A percentile compares a stretch with the other conserved stretches of the same genome.
phyloP scores from a whole-genome alignment of 92 coral and sea anemone genomes.

The Palythoa grandiflora region DNA sequence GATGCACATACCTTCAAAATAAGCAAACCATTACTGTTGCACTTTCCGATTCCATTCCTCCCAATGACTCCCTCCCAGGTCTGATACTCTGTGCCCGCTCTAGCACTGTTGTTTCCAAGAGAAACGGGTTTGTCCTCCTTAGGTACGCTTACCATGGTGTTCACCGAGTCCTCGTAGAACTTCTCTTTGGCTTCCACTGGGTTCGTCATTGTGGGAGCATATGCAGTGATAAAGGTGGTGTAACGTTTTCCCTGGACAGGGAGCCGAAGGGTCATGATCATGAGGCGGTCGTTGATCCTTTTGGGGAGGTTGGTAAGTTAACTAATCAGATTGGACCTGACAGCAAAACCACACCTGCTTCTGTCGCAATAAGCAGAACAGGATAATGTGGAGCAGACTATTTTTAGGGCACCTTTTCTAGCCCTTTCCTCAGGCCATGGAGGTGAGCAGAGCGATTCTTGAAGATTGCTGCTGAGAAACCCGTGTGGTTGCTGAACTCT shows the following conservation, averaged over 20 bases:
- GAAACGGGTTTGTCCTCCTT: slow-evolving; percentile 44
- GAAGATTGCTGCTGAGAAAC: too few species aligned
- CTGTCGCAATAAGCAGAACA: too few species aligned
- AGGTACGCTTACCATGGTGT: slow-evolving; percentile 30
- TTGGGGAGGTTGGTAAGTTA: slow-evolving; percentile 43
- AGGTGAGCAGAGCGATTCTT: too few species aligned
- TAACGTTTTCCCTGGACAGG: slow-evolving; percentile 19
- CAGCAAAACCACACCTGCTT: slow-evolving; percentile 64
- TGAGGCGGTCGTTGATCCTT: slow-evolving; percentile 53
- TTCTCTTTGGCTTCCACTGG: slow-evolving; percentile 56
- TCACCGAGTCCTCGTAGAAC: slow-evolving; percentile 55
- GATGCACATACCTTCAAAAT: slow-evolving; percentile 8
- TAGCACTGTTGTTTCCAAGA: slow-evolving; percentile 60
- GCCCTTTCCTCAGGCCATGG: too few species aligned
- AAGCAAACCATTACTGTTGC: slow-evolving; percentile 55
- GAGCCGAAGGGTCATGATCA: slow-evolving; percentile 47
- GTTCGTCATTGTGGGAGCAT: slow-evolving; percentile 77
- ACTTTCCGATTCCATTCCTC: slow-evolving; percentile 52
- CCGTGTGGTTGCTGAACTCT: too few species aligned
- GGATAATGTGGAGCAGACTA: too few species aligned
- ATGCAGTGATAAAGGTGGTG: slow-evolving; percentile 64
- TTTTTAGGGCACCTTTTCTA: too few species aligned
- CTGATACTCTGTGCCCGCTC: slow-evolving; percentile 53
- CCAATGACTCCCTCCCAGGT: slow-evolving; percentile 56
- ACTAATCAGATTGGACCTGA: slow-evolving; percentile 7